These are phyloP conservation scores for Habrosyne pyritoides DNA, from an alignment of 2,888 invertebrate species.

Conservation along the genomic window DNA sequence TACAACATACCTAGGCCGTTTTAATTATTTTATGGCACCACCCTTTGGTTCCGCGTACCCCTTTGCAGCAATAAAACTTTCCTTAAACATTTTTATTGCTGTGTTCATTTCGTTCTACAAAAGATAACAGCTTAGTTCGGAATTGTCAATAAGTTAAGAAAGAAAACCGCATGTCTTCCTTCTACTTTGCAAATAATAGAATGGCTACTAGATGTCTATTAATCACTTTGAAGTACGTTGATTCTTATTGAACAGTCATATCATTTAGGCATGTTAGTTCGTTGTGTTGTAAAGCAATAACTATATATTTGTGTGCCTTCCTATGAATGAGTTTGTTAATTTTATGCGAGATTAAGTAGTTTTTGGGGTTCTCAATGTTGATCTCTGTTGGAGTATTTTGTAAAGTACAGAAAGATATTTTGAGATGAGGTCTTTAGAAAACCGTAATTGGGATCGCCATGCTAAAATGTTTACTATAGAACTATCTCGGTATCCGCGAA, in stretches of 20 bases:
- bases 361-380: no score
- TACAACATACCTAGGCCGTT: constrained; percentile 38
- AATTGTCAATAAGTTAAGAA: not conserved
- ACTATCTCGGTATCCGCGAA: no score
- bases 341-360: no score
- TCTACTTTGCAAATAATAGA: not conserved
- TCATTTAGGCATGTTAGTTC: not conserved
- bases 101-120: constrained; percentile 25
- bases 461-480: no score
- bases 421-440: no score
- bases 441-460: no score
- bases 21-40: constrained; percentile 68
- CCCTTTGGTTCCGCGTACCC: constrained; percentile 51
- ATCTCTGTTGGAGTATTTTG: no score
- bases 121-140: not conserved
- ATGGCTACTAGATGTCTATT: not conserved
- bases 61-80: constrained; percentile 77
- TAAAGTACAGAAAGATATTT: no score
- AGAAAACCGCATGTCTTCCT: constrained; percentile 1
- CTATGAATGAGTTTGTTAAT: no score
- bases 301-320: not conserved
- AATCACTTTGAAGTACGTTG: not conserved
- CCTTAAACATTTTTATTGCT: constrained; percentile 65
- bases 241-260: not conserved
- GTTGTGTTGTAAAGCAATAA: no score